A percentile compares a stretch with the other conserved stretches of the same genome.
These are phyloP conservation scores for Trachymyrmex septentrionalis DNA, from an alignment of 1,140 invertebrate genomes.

Conservation along the genomic window DNA sequence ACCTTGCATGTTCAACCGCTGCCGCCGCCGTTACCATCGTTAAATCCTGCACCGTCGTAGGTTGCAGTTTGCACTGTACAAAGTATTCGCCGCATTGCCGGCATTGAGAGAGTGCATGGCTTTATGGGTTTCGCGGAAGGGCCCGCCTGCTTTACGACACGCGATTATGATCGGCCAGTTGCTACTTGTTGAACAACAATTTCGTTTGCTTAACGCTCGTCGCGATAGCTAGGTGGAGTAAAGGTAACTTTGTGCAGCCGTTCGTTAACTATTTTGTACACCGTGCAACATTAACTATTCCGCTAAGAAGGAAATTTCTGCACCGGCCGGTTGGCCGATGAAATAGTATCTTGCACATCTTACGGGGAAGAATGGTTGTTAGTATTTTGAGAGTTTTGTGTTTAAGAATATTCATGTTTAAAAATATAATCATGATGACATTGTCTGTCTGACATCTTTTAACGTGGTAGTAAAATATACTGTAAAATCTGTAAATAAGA, in stretches of 20 bases:
- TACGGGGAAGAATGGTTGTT: neutral
- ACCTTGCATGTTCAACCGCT: neutral
- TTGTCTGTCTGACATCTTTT: neutral
- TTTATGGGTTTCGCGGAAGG: slow-evolving; percentile 48
- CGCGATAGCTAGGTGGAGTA: neutral
- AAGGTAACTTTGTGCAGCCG: slow-evolving; percentile 24
- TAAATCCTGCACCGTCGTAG: slow-evolving; percentile 60
- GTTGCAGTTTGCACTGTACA: slow-evolving; percentile 14
- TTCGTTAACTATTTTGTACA: slow-evolving; percentile 47
- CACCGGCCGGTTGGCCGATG: neutral
- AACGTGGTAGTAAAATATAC: neutral
- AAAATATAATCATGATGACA: neutral
- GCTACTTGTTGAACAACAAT: slow-evolving; percentile 69
- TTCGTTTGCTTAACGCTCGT: neutral
- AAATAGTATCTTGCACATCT: neutral
- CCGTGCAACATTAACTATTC: slow-evolving; percentile 23
- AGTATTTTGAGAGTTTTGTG: neutral
- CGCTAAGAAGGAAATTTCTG: slow-evolving; percentile 51
- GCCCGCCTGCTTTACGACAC: slow-evolving; percentile 53
- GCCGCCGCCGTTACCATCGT: neutral
- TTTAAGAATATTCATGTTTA: neutral
- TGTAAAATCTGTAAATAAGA: neutral
- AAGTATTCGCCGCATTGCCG: neutral
- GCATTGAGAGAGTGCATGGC: slow-evolving; percentile 12
- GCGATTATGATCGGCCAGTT: slow-evolving; percentile 51